Evolutionary conservation across 1,140 invertebrate genomes (phyloP), one percentile per base, ranked within the genome.

Genomic region (Listronotus oregonensis): DNA sequence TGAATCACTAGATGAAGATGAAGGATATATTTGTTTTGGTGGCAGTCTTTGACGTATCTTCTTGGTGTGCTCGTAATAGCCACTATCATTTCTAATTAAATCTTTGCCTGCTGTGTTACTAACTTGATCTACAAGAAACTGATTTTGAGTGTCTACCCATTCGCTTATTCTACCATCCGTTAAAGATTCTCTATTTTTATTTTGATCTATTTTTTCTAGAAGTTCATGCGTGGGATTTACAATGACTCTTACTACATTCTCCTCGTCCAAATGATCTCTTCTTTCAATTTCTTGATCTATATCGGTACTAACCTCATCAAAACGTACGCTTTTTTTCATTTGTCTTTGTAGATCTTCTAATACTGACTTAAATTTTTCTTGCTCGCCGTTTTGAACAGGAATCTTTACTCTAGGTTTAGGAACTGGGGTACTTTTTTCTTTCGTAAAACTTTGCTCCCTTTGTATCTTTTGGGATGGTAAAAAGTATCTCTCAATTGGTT

Each of bases 91-190:
- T 55, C 70, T 62, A 31, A 67, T 56, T n/a, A 73, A 42, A 42
- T 57, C 56, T 54, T 51, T 34, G 10, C 51, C 17, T 0, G 11
- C 49, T 66, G 56, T 54, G 40, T 50, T 42, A 37, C 39, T 31
- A 6, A 6, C 18, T 42, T 70, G 27, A 14, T 71, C 56, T 21
- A 68, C 49, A n/a, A 71, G 44, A 47, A 72, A 72, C 34, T 75
- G 66, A 58, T 78, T 76, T 39, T 76, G 72, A 10, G 73, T 72
- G 49, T 78, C 74, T 12, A 78, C 70, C 77, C 77, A 78, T 40
- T 72, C 55, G 10, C 59, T 66, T 10, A 67, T 66, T 14, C 71
- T 66, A 7, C 71, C 73, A n/a, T 58, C 57, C 15, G 61, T 55
- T 10, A 40, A 43, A 40, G 46, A 49, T 10, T 66, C 66, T 11